Evolutionary conservation across 2,888 invertebrate genomes (phyloP), one percentile per base, ranked within the genome.

Genomic region (Andrena fulva): DNA sequence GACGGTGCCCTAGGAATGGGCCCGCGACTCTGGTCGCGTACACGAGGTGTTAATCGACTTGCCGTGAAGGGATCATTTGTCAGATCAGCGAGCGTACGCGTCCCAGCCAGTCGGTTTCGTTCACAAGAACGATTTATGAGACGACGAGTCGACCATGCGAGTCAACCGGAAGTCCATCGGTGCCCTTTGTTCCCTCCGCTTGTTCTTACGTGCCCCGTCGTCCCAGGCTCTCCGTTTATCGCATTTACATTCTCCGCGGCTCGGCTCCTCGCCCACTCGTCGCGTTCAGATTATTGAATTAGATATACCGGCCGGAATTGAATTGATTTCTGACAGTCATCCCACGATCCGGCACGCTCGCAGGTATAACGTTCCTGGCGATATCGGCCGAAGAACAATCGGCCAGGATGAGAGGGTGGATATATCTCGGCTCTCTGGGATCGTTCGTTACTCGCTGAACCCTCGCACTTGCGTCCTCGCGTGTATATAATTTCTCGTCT

Each of bases 301-400:
- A 93, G 93, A 93, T 93, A 93, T 91, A 91, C 92, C 70, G 69
- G 62, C 56, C 42, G 77, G 87, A 89, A 88, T 90, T 91, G 91
- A 90, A 91, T 91, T 91, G 89, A 90, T 90, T 92, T 91, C 88
- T 75, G 91, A 90, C 80, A 90, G 92, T 92, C 92, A 91, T 85
- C 88, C 77, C 77, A 79, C 84, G 85, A 79, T 75, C 80, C 84
- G 75, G 54, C 82, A 84, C 80, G 84, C 81, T 82, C 84, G 77
- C 81, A 82, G 81, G 82, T 81, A 83, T 82, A 80, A 68, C 59
- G n/a, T 62, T 29, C 50, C 16, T 56, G 27, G 73, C 59, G 73
- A 66, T 77, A 73, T 60, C 66, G 66, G 12, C 16, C 35, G 29
- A 50, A 29, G 29, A 66, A 77, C 66, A 60, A 73, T 77, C 73